phyloP scores from a whole-genome alignment of 1,140 invertebrate genomes.

The Artemia franciscana region DNA sequence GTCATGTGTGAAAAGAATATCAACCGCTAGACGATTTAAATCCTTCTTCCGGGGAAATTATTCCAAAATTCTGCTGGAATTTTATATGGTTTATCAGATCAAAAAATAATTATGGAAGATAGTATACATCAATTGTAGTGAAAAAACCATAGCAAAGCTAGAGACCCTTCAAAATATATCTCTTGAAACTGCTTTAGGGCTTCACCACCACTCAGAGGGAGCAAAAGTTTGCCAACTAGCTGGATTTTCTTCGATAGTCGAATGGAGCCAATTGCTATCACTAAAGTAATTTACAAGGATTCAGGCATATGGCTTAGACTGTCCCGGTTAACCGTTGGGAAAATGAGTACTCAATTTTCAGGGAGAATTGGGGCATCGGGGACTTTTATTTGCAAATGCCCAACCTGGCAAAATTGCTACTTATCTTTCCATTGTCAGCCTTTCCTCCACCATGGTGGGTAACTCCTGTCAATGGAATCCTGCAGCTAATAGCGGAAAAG shows the following conservation, averaged over 20 bases:
- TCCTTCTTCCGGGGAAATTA: no score
- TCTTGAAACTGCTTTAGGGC: neutral
- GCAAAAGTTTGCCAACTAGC: neutral
- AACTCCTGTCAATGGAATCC: neutral
- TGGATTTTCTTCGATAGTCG: neutral
- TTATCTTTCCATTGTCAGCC: neutral
- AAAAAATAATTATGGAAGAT: neutral
- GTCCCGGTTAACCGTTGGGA: neutral
- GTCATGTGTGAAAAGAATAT: neutral
- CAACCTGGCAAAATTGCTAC: neutral
- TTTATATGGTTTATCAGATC: neutral
- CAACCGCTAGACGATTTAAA: neutral
- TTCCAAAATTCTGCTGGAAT: no score
- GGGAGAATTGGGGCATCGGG: neutral
- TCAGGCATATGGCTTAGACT: neutral
- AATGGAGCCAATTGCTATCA: neutral
- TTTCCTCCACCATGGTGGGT: neutral
- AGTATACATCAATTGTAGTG: neutral
- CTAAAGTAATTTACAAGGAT: neutral
- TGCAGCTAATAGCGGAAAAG: no score
- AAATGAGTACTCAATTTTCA: neutral
- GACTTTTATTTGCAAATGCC: neutral
- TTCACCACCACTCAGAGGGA: neutral
- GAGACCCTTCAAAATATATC: no score
- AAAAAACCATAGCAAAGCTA: neutral